phyloP scores from a whole-genome alignment of 2,113 vertebrate genomes.

The Engystomops pustulosus region DNA sequence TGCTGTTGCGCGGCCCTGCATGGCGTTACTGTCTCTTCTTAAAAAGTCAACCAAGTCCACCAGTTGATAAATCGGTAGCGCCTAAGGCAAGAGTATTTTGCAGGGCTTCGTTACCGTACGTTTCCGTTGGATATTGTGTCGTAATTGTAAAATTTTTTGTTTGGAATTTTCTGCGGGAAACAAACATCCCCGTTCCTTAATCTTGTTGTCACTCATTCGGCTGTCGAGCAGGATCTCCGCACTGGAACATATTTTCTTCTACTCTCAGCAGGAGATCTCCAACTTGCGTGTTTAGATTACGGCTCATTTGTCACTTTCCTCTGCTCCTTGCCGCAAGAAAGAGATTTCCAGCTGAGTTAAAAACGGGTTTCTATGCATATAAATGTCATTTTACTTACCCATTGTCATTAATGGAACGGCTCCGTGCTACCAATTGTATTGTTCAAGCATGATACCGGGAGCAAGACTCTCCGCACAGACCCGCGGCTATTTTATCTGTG shows the following conservation, averaged over 20 bases:
- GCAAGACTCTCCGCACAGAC: constrained; percentile 23
- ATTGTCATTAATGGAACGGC: constrained; percentile 36
- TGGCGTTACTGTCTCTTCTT: no score
- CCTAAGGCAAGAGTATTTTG: no score
- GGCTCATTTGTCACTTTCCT: constrained; percentile 55
- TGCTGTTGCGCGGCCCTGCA: no score
- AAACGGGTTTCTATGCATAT: constrained; percentile 49
- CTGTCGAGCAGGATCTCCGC: constrained; percentile 50
- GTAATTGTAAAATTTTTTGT: constrained; percentile 15
- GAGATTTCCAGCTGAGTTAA: constrained; percentile 55
- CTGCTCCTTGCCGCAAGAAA: constrained; percentile 49
- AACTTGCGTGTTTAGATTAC: constrained; percentile 55
- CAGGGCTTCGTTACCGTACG: no score
- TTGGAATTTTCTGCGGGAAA: constrained; percentile 52
- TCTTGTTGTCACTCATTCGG: constrained; percentile 59
- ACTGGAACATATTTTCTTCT: constrained; percentile 56
- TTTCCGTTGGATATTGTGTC: neutral
- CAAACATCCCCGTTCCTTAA: constrained; percentile 22
- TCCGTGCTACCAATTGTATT: constrained; percentile 48
- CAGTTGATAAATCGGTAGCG: no score
- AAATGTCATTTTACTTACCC: constrained; percentile 56
- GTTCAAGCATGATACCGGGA: constrained; percentile 39
- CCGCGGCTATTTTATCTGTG: constrained; percentile 24
- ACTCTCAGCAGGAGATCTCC: constrained; percentile 62
- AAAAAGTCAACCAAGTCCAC: no score